Base-by-base conservation (phyloP, 2,888 invertebrate genomes). In the Ophioninae sp. region DNA sequence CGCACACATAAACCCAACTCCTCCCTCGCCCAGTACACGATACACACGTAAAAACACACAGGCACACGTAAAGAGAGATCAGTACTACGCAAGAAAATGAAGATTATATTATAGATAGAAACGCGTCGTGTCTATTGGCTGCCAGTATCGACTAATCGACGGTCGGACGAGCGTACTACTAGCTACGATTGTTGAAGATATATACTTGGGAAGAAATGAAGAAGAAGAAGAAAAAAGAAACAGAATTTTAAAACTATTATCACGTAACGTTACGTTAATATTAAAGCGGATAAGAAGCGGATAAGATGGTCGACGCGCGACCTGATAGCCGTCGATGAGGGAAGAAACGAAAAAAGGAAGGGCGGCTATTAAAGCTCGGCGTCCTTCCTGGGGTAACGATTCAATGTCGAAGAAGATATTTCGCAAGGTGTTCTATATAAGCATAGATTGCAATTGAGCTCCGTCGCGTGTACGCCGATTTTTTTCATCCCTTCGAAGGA, bases 81-180 rank as follows among this genome's bases (percentile, higher is more conserved):
- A 68, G 56, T 58, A 64, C 51, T 72, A 67, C 41, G 76, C 63
- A 78, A 74, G 68, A 77, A 78, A 74, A 83, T 81, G 77, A 83
- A 80, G 73, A 80, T 79, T 83, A 79, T 83, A 83, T 83, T 79
- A 83, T 83, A 83, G 83, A 83, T 83, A 83, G 81, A 83, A 81
- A 78, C 71, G 83, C 83, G 72, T 83, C 81, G 84, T 84, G 84
- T 84, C 75, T 81, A 58, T 81, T 84, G 83, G 83, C 81, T 81
- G 84, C 84, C 84, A 84, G 84, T 81, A 67, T 81, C 78, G 84
- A 81, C 81, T 84, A 67, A 80, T 81, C 77, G 63, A 75, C 51
- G 22, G 56, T 81, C 81, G 81, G 81, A 75, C 71, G 59, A 75
- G 75, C 74, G 79, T 75, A 79, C 78, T 72, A 79, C 78, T 84